A percentile compares a stretch with the other conserved stretches of the same genome.
These are phyloP conservation scores for Crotalus tigris DNA, from an alignment of 2,113 vertebrate genomes.

Conservation along the genomic window DNA sequence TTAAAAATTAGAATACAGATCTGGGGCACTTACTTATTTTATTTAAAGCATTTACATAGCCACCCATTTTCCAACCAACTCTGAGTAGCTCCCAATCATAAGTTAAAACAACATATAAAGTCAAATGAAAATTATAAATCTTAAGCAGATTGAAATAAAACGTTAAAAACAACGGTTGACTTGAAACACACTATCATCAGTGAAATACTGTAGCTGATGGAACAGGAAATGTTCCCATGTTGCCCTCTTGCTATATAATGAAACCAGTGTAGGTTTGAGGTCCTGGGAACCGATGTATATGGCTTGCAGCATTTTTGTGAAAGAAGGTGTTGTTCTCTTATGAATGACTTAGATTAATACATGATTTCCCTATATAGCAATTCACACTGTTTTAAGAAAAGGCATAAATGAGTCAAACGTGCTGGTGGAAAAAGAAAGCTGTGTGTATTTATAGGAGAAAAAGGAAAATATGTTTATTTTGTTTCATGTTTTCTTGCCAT, in stretches of 20 bases:
- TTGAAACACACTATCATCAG: neutral
- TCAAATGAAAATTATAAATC: neutral
- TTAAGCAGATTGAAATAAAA: neutral
- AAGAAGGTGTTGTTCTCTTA: neutral
- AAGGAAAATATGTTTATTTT: neutral
- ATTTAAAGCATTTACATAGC: neutral
- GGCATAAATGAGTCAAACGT: neutral
- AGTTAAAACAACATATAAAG: neutral
- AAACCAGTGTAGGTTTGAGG: neutral
- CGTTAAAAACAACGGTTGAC: neutral
- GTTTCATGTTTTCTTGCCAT: neutral
- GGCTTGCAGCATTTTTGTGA: neutral
- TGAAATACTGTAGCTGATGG: neutral
- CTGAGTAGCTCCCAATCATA: neutral
- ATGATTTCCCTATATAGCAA: neutral
- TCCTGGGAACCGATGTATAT: neutral
- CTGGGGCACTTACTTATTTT: neutral
- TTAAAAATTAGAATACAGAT: neutral
- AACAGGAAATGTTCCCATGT: neutral
- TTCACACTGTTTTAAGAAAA: neutral
- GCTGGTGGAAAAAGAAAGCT: neutral
- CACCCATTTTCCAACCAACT: neutral
- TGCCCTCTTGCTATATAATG: slow-evolving; percentile 10
- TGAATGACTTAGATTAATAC: neutral
- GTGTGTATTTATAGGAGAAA: neutral